Evolutionary conservation across 2,113 vertebrate genomes (phyloP).

Genomic region (Crypturellus undulatus): DNA sequence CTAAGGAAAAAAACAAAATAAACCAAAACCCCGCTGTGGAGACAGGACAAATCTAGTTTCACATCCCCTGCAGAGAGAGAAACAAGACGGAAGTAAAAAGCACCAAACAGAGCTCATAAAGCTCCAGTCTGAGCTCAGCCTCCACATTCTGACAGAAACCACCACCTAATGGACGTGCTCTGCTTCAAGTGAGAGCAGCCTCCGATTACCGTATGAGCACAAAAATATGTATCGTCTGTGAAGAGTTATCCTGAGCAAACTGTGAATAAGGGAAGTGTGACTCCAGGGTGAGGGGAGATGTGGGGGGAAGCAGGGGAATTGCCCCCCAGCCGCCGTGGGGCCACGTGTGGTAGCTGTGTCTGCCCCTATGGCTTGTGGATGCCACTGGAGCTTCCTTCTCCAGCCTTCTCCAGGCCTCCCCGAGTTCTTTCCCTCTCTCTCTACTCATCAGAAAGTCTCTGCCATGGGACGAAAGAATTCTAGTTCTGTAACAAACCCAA

Average conservation of each 20-base stretch:
- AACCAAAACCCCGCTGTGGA: constrained; percentile 77
- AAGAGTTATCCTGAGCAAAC: constrained; percentile 58
- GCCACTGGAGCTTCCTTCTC: background rate
- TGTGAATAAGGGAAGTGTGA: constrained; percentile 60
- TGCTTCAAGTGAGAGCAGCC: constrained; percentile 60
- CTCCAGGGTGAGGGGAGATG: background rate
- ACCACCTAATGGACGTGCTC: constrained; percentile 68
- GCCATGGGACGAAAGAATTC: background rate
- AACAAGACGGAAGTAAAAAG: constrained; percentile 75
- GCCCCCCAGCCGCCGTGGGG: background rate
- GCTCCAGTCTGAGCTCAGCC: constrained; percentile 72
- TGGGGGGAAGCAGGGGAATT: constrained; percentile 20
- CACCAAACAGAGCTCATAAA: constrained; percentile 62
- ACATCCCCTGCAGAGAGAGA: constrained; percentile 72
- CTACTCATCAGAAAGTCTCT: background rate
- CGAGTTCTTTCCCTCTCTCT: background rate
- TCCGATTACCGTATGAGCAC: constrained; percentile 54
- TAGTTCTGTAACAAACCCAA: background rate
- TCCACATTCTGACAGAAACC: constrained; percentile 75
- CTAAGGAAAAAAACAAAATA: constrained; percentile 76
- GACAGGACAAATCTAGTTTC: constrained; percentile 75
- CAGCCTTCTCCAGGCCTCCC: background rate
- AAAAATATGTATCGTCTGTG: constrained; percentile 70
- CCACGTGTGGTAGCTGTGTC: constrained; percentile 36
- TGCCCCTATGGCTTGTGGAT: background rate